These are phyloP conservation scores for Camptogramma bilineatum DNA, from an alignment of 2,888 invertebrate species.

Conservation along the genomic window DNA sequence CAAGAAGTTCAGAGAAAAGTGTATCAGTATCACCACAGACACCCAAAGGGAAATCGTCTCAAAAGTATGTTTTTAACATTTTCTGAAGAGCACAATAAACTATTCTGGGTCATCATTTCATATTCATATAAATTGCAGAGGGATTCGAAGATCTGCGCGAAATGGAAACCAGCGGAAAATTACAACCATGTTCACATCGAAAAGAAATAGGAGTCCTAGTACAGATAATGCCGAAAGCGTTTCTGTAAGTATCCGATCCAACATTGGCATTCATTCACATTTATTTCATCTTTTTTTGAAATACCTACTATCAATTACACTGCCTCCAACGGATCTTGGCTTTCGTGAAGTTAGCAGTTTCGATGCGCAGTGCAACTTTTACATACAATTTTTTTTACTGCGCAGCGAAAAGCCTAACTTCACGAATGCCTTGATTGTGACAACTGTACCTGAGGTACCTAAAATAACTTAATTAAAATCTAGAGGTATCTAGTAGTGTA, in stretches of 20 bases:
- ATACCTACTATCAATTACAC: too few relatives aligned
- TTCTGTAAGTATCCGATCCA: slow-evolving; percentile 17
- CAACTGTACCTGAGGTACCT: too few relatives aligned
- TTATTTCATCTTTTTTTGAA: slow-evolving; percentile 4
- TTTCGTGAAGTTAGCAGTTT: too few relatives aligned
- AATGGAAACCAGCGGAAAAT: slow-evolving; percentile 61
- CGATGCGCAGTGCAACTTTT: too few relatives aligned
- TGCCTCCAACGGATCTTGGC: too few relatives aligned
- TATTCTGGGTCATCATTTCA: too few relatives aligned
- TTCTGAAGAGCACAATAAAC: not conserved
- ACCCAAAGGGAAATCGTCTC: slow-evolving; percentile 36
- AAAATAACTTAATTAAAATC: too few relatives aligned
- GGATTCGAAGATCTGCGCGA: slow-evolving; percentile 45
- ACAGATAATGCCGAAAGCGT: slow-evolving; percentile 33
- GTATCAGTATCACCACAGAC: slow-evolving; percentile 15
- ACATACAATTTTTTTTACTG: too few relatives aligned
- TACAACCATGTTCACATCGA: slow-evolving; percentile 59
- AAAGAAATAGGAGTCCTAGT: slow-evolving; percentile 58
- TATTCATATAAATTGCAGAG: slow-evolving; percentile 43
- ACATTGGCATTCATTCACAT: not conserved
- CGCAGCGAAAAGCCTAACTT: too few relatives aligned
- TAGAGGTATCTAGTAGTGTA: not conserved
- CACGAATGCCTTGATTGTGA: too few relatives aligned
- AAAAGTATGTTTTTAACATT: slow-evolving; percentile 33
- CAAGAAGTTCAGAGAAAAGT: slow-evolving; percentile 40